phyloP scores from a whole-genome alignment of 2,888 invertebrate genomes.

The Nephrotoma guestfalica region DNA sequence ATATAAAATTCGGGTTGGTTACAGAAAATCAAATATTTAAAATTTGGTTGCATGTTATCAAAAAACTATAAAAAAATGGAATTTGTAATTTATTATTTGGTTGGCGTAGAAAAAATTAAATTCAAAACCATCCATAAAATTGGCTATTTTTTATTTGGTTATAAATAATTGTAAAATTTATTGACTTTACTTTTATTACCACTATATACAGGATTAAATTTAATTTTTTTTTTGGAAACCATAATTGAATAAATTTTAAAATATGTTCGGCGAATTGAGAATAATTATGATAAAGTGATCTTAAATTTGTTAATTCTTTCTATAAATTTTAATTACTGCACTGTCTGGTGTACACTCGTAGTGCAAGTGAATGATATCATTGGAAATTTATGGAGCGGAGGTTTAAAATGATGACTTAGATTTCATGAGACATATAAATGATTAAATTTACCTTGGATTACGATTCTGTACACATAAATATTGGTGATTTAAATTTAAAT shows the following conservation, averaged over 20 bases:
- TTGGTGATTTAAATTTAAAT: too few species aligned
- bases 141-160: not conserved
- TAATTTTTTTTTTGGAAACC: not conserved
- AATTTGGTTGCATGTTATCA: not conserved
- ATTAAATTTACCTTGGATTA: too few species aligned
- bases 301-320: too few species aligned
- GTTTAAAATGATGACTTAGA: too few species aligned
- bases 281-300: not conserved
- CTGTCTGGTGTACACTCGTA: too few species aligned
- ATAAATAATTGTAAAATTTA: not conserved
- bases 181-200: not conserved
- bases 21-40: not conserved
- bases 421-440: too few species aligned
- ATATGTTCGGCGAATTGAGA: not conserved
- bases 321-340: too few species aligned
- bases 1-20: not conserved
- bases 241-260: not conserved
- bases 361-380: too few species aligned
- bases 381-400: too few species aligned
- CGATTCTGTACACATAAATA: too few species aligned
- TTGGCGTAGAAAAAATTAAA: not conserved
- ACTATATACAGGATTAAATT: not conserved
- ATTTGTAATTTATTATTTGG: not conserved
- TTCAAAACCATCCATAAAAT: not conserved
- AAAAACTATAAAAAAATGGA: not conserved